phyloP scores from a whole-genome alignment of 2,113 vertebrate species.

The Coptodon bakossiorum region DNA sequence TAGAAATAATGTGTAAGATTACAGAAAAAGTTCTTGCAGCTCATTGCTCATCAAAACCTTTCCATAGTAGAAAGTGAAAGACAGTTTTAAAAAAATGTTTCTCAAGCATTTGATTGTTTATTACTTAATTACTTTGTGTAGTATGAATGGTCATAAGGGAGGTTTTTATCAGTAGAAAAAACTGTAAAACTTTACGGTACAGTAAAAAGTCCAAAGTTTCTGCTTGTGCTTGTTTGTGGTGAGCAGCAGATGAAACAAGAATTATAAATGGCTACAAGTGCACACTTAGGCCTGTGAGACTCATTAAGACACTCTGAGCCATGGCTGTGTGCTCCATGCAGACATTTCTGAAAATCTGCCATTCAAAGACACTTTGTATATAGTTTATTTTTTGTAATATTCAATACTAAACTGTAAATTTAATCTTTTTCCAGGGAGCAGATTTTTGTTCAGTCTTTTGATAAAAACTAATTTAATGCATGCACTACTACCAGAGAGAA shows the following conservation, averaged over 20 bases:
- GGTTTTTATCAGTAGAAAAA: neutral
- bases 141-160: too few species aligned
- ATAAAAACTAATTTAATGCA: neutral
- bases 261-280: neutral
- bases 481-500: neutral
- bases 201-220: neutral
- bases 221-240: neutral
- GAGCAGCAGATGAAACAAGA: neutral
- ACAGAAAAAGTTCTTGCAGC: neutral
- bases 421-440: neutral
- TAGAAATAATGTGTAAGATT: too few species aligned
- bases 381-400: neutral
- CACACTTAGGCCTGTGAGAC: neutral
- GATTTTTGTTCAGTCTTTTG: neutral
- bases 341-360: neutral
- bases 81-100: neutral
- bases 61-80: neutral
- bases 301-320: neutral
- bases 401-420: neutral
- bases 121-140: neutral
- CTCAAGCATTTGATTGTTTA: too few species aligned
- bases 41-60: neutral
- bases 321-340: neutral
- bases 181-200: neutral
- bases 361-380: neutral